Conservation (phyloP, 2,797 vertebrate genomes). For the Artibeus lituratus region DNA sequence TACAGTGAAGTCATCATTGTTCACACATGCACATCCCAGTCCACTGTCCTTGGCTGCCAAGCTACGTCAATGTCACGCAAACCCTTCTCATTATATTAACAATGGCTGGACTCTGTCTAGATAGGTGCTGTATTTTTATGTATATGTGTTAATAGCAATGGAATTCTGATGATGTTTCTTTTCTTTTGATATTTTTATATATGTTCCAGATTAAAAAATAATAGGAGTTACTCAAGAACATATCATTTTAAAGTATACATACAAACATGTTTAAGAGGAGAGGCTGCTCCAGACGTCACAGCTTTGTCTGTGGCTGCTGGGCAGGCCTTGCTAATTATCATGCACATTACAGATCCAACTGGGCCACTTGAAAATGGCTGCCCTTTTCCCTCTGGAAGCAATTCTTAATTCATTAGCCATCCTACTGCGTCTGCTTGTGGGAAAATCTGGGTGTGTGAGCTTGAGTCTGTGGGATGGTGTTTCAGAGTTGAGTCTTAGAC, state of each 20-base stretch:
- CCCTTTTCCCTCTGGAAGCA: neutral
- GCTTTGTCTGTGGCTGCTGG: neutral
- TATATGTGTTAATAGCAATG: neutral
- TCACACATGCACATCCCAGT: neutral
- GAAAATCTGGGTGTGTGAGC: neutral
- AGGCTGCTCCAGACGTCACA: neutral
- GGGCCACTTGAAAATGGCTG: neutral
- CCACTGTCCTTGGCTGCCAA: neutral
- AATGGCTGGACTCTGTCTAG: neutral
- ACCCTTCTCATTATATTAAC: neutral
- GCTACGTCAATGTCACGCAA: neutral
- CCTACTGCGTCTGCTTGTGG: neutral
- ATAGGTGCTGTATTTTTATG: neutral
- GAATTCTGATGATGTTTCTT: neutral
- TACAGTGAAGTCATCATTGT: neutral
- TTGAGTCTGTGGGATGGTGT: neutral
- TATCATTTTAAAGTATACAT: neutral
- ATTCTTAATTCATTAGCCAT: neutral
- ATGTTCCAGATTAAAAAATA: neutral
- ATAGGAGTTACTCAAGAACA: neutral
- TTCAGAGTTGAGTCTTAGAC: neutral
- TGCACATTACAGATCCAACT: neutral
- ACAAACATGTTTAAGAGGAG: neutral
- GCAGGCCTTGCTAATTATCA: neutral
- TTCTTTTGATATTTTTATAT: neutral